Conservation (phyloP, 2,113 vertebrate genomes). For the Kryptolebias marmoratus region DNA sequence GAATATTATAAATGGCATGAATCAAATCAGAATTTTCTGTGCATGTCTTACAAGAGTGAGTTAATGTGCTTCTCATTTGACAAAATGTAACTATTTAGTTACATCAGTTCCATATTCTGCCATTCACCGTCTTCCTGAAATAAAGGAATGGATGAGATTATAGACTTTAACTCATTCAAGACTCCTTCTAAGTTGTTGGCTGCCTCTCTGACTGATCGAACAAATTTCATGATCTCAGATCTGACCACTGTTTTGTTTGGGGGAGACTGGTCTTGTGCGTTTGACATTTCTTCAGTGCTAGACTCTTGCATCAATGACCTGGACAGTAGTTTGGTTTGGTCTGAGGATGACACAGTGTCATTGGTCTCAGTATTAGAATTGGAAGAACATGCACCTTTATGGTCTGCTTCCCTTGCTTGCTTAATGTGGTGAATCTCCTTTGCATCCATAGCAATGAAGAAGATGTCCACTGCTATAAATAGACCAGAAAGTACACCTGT, state of each 20-base stretch:
- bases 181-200: background rate
- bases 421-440: slow-evolving; percentile 47
- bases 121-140: background rate
- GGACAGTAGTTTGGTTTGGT: background rate
- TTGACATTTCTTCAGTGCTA: background rate
- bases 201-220: slow-evolving; percentile 20
- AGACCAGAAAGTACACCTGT: slow-evolving; percentile 16
- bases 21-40: background rate
- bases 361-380: background rate
- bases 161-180: slow-evolving; percentile 8
- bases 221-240: slow-evolving; percentile 52
- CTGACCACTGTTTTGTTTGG: background rate
- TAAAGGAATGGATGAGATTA: background rate
- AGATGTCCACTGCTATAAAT: slow-evolving; percentile 38
- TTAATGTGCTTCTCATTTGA: background rate
- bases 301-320: background rate
- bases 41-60: too few relatives aligned
- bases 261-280: too few relatives aligned
- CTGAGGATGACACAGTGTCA: background rate
- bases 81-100: background rate
- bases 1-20: too few relatives aligned
- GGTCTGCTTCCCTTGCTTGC: slow-evolving; percentile 1
- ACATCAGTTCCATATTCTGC: background rate
- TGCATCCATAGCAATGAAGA: slow-evolving; percentile 51
- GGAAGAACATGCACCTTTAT: background rate